Evolutionary conservation across 2,113 vertebrate species (phyloP).

Genomic region (Heterocephalus glaber): DNA sequence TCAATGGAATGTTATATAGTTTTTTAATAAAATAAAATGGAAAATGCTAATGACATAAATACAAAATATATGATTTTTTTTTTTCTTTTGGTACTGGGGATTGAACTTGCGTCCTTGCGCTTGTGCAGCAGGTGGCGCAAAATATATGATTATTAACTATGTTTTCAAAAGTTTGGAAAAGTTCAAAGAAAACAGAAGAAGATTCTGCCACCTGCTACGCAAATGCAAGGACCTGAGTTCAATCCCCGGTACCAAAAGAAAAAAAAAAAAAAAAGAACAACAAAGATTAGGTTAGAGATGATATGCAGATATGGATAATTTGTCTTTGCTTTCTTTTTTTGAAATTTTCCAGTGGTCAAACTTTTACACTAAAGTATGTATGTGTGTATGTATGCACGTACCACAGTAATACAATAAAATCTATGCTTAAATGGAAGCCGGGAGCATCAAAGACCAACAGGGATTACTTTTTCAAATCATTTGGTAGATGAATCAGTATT

Average conservation of each 20-base stretch:
- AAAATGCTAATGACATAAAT: slow-evolving; percentile 47
- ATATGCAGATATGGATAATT: neutral
- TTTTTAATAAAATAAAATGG: slow-evolving; percentile 19
- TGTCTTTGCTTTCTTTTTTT: slow-evolving; percentile 29
- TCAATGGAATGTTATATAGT: neutral
- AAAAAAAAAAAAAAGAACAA: slow-evolving; percentile 41
- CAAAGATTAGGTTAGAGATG: neutral
- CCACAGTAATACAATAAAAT: slow-evolving; percentile 25
- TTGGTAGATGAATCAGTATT: neutral
- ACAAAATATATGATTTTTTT: slow-evolving; percentile 18
- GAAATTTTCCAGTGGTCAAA: neutral
- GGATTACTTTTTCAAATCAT: neutral
- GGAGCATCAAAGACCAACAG: neutral
- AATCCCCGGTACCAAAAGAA: too few species aligned
- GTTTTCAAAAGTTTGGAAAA: neutral
- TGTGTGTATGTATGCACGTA: neutral
- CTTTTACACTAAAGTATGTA: neutral
- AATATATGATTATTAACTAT: too few species aligned
- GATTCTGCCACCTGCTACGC: too few species aligned
- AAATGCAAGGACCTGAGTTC: too few species aligned
- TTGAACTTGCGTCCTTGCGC: too few species aligned
- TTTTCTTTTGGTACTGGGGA: too few species aligned
- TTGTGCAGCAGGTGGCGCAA: too few species aligned
- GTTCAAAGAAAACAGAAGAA: slow-evolving; percentile 41
- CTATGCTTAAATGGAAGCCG: neutral